Evolutionary conservation across 2,888 invertebrate species (phyloP).

Genomic region (Sepioteuthis lessoniana): DNA sequence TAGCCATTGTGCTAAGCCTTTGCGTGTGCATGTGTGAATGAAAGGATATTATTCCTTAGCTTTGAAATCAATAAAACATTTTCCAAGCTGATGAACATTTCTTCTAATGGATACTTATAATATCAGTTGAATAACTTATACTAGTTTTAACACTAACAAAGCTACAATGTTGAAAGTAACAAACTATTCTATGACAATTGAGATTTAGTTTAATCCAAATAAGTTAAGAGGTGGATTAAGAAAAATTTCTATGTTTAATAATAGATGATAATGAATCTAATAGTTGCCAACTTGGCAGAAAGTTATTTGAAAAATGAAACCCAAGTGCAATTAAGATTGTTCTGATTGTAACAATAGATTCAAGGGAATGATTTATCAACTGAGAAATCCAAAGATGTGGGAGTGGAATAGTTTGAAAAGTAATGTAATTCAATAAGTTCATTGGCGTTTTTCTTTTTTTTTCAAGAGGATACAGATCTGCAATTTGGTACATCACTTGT

Average conservation of each 20-base stretch:
- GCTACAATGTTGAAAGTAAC: too few relatives aligned
- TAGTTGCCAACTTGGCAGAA: neutral
- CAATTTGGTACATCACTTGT: constrained; percentile 86
- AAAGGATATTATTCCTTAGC: too few relatives aligned
- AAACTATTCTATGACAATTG: too few relatives aligned
- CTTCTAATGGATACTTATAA: too few relatives aligned
- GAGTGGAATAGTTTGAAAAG: neutral
- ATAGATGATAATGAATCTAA: neutral
- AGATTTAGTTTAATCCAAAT: too few relatives aligned
- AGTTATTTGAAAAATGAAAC: neutral
- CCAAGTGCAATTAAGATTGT: neutral
- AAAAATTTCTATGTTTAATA: neutral
- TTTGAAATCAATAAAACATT: too few relatives aligned
- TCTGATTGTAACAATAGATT: neutral
- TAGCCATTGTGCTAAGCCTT: too few relatives aligned
- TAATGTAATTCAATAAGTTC: constrained; percentile 41
- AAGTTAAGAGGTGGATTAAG: too few relatives aligned
- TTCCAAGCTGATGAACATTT: too few relatives aligned
- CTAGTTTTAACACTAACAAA: too few relatives aligned
- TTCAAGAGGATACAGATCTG: constrained; percentile 79
- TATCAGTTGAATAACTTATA: too few relatives aligned
- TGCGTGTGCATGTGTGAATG: too few relatives aligned
- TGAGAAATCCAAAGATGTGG: neutral
- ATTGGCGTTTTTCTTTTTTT: neutral
- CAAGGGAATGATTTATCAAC: neutral